Conservation (phyloP, 2,113 vertebrate species). For the Poeciliopsis retropinna region DNA sequence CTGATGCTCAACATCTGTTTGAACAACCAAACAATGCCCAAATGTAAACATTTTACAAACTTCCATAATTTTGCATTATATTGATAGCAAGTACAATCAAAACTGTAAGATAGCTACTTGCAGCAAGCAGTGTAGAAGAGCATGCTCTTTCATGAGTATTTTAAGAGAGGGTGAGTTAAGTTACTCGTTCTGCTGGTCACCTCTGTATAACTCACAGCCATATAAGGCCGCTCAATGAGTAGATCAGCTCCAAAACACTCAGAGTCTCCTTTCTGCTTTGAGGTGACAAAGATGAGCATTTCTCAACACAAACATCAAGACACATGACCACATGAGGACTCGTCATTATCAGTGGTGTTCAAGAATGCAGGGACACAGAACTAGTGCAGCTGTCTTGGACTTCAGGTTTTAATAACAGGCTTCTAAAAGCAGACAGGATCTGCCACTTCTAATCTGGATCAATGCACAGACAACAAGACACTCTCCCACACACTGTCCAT, state of each 20-base stretch:
- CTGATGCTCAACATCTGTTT: too few species aligned
- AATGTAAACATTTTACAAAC: background rate
- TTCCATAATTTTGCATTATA: background rate
- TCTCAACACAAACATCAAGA: background rate
- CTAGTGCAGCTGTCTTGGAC: conserved; percentile 21
- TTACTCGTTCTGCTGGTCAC: conserved; percentile 2
- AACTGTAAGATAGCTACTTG: background rate
- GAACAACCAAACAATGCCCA: too few species aligned
- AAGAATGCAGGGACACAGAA: conserved; percentile 7
- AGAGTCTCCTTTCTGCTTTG: conserved; percentile 14
- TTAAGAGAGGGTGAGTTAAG: conserved; percentile 7
- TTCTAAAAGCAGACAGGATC: conserved; percentile 41
- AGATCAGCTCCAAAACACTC: conserved; percentile 32
- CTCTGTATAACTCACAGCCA: conserved; percentile 20
- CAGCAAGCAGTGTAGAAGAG: background rate
- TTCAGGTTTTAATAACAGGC: conserved; percentile 58
- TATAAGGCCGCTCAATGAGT: conserved; percentile 45
- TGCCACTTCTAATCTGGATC: conserved; percentile 52
- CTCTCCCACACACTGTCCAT: conserved; percentile 47
- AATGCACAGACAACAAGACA: conserved; percentile 23
- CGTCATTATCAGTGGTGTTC: background rate
- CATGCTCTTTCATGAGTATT: background rate
- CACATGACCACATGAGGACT: background rate
- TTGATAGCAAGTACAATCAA: background rate
- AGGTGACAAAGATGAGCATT: background rate